These are phyloP conservation scores for Vanacampus margaritifer DNA, from an alignment of 2,113 vertebrate species.

Conservation along the genomic window DNA sequence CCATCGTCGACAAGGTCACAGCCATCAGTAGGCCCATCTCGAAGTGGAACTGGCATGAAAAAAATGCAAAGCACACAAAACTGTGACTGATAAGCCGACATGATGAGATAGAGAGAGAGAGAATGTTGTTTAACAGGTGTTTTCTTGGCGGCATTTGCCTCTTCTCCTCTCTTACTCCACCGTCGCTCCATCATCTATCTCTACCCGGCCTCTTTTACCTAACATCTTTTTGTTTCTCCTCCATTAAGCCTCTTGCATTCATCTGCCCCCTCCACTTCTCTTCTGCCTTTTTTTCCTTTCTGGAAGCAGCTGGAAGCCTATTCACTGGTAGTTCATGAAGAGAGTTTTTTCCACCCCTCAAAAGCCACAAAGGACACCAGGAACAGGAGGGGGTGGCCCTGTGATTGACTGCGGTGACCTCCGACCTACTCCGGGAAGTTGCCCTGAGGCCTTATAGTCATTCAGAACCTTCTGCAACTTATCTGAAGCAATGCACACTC, in stretches of 20 bases:
- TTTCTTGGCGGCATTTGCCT: not conserved
- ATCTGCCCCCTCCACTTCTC: conserved; percentile 37
- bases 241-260: conserved; percentile 59
- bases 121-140: not conserved
- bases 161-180: conserved; percentile 7
- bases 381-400: conserved; percentile 48
- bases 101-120: not conserved
- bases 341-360: conserved; percentile 39
- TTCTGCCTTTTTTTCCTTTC: conserved; percentile 59
- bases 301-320: conserved; percentile 65
- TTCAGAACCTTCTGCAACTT: conserved; percentile 44
- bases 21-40: conserved; percentile 79
- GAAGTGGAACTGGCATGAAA: conserved; percentile 80
- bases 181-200: conserved; percentile 28
- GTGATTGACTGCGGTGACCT: conserved; percentile 72
- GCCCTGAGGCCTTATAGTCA: conserved; percentile 52
- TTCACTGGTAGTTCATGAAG: conserved; percentile 73
- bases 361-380: conserved; percentile 54
- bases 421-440: conserved; percentile 55
- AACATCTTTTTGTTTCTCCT: conserved; percentile 39
- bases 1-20: conserved; percentile 78
- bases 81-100: not conserved
- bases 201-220: conserved; percentile 40
- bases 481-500: conserved; percentile 28
- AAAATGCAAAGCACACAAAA: not conserved